Percentiles rank a stretch among this genome's conserved stretches.
phyloP scores from a whole-genome alignment of 2,888 invertebrate genomes.

The Limnephilus lunatus region DNA sequence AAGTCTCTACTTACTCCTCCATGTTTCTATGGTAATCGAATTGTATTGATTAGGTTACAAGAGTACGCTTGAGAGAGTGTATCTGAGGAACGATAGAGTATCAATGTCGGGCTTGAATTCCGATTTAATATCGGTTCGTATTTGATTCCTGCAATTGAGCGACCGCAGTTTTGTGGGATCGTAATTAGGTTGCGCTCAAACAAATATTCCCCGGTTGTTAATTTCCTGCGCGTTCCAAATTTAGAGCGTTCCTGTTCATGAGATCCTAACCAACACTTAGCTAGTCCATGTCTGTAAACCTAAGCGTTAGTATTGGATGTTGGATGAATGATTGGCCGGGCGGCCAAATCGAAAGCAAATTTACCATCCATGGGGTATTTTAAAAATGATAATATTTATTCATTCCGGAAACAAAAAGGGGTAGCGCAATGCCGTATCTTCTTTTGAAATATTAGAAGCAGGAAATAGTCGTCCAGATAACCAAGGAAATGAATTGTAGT shows the following conservation, averaged over 20 bases:
- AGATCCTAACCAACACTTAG: not conserved
- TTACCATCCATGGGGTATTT: not conserved
- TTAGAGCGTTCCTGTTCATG: not conserved
- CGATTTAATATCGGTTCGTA: constrained; percentile 27
- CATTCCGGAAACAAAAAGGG: not conserved
- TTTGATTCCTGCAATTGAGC: constrained; percentile 25
- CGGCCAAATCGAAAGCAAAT: not conserved
- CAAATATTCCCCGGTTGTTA: constrained; percentile 23
- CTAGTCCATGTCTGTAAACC: not conserved
- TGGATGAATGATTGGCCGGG: not conserved
- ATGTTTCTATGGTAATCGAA: constrained; percentile 40
- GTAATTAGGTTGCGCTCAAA: constrained; percentile 37
- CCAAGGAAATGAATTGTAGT: not conserved
- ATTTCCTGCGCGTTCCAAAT: constrained; percentile 7
- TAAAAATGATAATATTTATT: not conserved
- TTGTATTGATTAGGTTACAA: constrained; percentile 16
- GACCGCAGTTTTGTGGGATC: constrained; percentile 33
- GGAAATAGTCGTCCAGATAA: too few relatives aligned
- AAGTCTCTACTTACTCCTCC: not conserved
- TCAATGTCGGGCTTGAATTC: not conserved
- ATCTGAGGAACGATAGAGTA: not conserved
- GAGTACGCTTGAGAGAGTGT: not conserved
- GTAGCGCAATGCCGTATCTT: not conserved
- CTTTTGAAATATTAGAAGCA: not conserved
- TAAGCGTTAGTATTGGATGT: not conserved